phyloP scores from a whole-genome alignment of 2,888 invertebrate genomes.

The Bellardia bayeri region DNA sequence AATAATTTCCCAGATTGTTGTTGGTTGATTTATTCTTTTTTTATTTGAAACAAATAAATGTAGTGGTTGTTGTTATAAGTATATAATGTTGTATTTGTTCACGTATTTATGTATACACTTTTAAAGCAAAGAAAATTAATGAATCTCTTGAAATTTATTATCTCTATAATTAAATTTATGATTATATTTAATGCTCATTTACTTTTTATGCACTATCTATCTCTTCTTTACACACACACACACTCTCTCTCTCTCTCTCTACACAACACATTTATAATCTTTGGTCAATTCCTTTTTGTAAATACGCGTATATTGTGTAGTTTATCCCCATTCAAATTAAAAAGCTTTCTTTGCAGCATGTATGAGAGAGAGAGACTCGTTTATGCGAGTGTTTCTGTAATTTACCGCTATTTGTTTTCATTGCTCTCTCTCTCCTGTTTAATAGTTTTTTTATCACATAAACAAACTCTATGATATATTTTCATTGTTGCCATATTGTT shows the following conservation, averaged over 20 bases:
- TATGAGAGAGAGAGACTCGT: background rate
- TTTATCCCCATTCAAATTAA: background rate
- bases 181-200: constrained; percentile 37
- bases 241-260: background rate
- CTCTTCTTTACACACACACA: background rate
- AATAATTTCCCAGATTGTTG: constrained; percentile 52
- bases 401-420: constrained; percentile 39
- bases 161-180: constrained; percentile 55
- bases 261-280: too few relatives aligned
- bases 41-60: constrained; percentile 27
- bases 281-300: too few relatives aligned
- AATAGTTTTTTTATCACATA: constrained; percentile 3
- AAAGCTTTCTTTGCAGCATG: constrained; percentile 43
- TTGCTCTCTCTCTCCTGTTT: background rate
- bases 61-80: constrained; percentile 2
- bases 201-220: background rate
- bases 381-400: background rate
- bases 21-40: constrained; percentile 5
- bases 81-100: constrained; percentile 12
- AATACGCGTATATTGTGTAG: background rate
- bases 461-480: constrained; percentile 42
- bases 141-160: constrained; percentile 44
- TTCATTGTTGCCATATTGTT: constrained; percentile 52
- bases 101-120: constrained; percentile 53
- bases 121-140: constrained; percentile 31